These are phyloP conservation scores for Lophura nycthemera DNA, from an alignment of 2,113 vertebrate species.

Conservation along the genomic window DNA sequence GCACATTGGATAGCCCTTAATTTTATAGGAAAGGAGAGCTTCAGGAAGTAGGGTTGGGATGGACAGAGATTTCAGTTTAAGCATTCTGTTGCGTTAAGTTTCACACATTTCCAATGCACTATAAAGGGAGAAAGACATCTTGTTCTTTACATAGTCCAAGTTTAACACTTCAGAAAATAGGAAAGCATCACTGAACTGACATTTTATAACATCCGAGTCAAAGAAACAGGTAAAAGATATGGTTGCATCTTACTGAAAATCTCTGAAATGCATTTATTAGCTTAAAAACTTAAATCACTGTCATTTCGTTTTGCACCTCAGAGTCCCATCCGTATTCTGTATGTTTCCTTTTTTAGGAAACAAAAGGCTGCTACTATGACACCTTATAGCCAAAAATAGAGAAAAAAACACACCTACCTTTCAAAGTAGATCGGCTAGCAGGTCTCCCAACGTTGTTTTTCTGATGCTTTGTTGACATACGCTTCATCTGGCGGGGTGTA, in stretches of 20 bases:
- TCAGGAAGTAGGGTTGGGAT: neutral
- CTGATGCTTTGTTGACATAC: conserved; percentile 92
- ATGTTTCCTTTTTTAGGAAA: neutral
- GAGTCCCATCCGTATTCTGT: neutral
- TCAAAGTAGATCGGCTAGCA: conserved; percentile 78
- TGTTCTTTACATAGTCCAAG: neutral
- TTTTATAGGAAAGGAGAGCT: neutral
- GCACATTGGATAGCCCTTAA: neutral
- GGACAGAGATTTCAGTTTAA: neutral
- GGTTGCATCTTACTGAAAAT: fast-evolving
- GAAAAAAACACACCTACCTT: conserved; percentile 73
- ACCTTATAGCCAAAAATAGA: fast-evolving
- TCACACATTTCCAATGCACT: neutral
- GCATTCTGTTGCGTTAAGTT: neutral
- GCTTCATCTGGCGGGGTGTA: conserved; percentile 93
- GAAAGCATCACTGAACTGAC: neutral
- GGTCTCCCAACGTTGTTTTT: conserved; percentile 79
- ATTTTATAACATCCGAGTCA: neutral
- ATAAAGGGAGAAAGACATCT: neutral
- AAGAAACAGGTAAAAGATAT: neutral
- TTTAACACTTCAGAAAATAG: neutral
- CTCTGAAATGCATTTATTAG: neutral
- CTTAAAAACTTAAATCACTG: neutral
- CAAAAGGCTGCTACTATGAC: neutral
- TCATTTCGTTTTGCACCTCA: neutral